A percentile compares a stretch with the other conserved stretches of the same genome.
Evolutionary conservation across 2,113 vertebrate species (phyloP).

Genomic region (Gobio gobio): DNA sequence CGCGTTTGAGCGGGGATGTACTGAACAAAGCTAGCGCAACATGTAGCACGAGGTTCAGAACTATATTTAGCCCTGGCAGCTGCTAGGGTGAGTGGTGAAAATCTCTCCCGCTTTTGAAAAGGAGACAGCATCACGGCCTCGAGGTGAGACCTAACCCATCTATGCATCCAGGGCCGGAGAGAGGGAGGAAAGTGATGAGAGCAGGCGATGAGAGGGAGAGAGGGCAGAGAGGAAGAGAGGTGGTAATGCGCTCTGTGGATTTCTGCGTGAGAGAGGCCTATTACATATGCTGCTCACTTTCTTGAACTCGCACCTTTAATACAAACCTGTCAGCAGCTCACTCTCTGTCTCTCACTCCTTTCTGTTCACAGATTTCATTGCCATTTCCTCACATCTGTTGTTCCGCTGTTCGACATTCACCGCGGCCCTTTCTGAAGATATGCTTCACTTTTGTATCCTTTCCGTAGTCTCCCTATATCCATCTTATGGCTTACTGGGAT

Average conservation of each 20-base stretch:
- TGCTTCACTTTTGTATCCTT: not conserved
- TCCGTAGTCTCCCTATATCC: not conserved
- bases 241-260: not conserved
- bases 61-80: conserved; percentile 21
- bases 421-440: not conserved
- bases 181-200: not conserved
- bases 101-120: not conserved
- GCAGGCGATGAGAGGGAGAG: not conserved
- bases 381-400: not conserved
- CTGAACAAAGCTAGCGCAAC: not conserved
- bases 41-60: not conserved
- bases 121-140: not conserved
- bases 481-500: too few relatives aligned
- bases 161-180: not conserved
- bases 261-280: conserved; percentile 6
- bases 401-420: not conserved
- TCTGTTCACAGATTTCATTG: not conserved
- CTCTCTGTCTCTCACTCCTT: conserved; percentile 14
- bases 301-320: conserved; percentile 42
- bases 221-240: conserved; percentile 28
- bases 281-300: conserved; percentile 27
- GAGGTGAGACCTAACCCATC: conserved; percentile 47
- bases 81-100: conserved; percentile 16
- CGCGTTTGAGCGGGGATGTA: conserved; percentile 12
- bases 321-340: conserved; percentile 26